phyloP scores from a whole-genome alignment of 2,113 vertebrate species.

The Pelecanus crispus region DNA sequence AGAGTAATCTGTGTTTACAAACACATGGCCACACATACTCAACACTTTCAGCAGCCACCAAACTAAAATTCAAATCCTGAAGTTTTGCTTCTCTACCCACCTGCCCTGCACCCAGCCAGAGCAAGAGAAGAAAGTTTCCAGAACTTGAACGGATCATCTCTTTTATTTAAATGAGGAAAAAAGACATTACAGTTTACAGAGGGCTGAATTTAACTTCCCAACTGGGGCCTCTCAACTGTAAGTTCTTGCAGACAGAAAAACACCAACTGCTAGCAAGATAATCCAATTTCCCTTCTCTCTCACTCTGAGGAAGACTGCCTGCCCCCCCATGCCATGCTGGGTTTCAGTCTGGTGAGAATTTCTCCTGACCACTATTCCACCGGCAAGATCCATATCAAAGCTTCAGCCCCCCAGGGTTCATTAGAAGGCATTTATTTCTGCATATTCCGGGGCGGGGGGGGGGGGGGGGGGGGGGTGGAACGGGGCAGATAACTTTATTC shows the following conservation, averaged over 20 bases:
- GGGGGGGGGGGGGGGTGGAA: neutral
- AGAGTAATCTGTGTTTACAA: constrained; percentile 38
- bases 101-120: neutral
- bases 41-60: neutral
- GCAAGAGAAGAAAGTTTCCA: neutral
- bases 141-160: neutral
- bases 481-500: constrained; percentile 67
- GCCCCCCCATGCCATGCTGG: constrained; percentile 41
- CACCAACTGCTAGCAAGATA: constrained; percentile 70
- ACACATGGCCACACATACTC: neutral
- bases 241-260: constrained; percentile 56
- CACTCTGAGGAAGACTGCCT: constrained; percentile 27
- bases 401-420: constrained; percentile 66
- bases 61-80: neutral
- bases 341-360: constrained; percentile 59
- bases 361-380: constrained; percentile 6
- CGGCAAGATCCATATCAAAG: constrained; percentile 76
- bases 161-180: neutral
- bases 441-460: constrained; percentile 56
- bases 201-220: constrained; percentile 20
- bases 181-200: constrained; percentile 1
- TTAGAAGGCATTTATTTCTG: constrained; percentile 78
- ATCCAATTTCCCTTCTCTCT: constrained; percentile 71
- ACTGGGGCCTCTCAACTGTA: constrained; percentile 42
- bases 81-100: neutral